Conservation (phyloP, 1,140 invertebrate genomes). For the Drosophila sucinea region DNA sequence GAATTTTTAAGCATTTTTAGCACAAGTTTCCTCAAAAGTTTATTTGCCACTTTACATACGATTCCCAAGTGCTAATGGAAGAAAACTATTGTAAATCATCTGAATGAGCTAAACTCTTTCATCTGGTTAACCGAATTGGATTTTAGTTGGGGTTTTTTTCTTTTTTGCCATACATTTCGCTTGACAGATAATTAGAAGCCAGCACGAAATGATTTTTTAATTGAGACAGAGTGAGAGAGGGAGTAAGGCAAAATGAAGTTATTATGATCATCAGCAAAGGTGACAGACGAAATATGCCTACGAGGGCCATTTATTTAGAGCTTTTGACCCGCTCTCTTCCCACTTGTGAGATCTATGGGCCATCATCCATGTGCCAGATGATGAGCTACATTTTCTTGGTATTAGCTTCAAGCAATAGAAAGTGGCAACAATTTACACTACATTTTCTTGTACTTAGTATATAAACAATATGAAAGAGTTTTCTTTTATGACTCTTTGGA, state of each 20-base stretch:
- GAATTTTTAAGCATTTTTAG: too few species aligned
- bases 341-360: constrained; percentile 15
- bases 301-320: constrained; percentile 18
- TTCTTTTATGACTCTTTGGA: constrained; percentile 47
- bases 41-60: too few species aligned
- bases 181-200: constrained; percentile 24
- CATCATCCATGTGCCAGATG: constrained; percentile 24
- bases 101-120: background rate
- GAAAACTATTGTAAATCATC: too few species aligned
- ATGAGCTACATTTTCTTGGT: constrained; percentile 35
- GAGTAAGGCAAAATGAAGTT: constrained; percentile 18
- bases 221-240: constrained; percentile 2
- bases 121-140: background rate
- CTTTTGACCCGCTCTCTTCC: background rate
- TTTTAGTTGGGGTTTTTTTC: background rate
- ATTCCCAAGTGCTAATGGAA: too few species aligned
- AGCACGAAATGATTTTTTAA: background rate
- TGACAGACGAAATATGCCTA: constrained; percentile 35
- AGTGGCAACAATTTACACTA: constrained; percentile 58
- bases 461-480: constrained; percentile 38
- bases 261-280: constrained; percentile 14
- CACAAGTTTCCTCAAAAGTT: too few species aligned
- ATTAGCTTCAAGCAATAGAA: constrained; percentile 47
- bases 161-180: constrained; percentile 3
- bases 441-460: background rate